These are phyloP conservation scores for Galeopsomyia nigrocyanea DNA, from an alignment of 2,888 invertebrate species.

Conservation along the genomic window DNA sequence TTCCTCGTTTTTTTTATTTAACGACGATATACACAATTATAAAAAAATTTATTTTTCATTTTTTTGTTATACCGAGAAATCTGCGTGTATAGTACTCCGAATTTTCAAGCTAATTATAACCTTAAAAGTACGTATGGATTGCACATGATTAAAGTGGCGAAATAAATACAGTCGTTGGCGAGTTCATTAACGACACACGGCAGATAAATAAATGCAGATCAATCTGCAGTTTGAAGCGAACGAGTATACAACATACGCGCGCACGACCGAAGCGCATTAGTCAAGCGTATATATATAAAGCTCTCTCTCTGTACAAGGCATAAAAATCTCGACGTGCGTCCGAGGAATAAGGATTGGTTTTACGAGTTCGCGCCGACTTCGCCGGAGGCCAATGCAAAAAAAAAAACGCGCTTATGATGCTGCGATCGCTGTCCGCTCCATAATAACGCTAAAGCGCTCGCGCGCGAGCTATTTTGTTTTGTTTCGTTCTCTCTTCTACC, in stretches of 20 bases:
- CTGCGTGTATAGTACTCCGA: too few species aligned
- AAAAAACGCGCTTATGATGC: slow-evolving; percentile 39
- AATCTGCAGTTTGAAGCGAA: not conserved
- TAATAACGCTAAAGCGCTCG: slow-evolving; percentile 22
- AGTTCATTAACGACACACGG: not conserved
- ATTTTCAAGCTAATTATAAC: too few species aligned
- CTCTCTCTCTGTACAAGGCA: slow-evolving; percentile 31
- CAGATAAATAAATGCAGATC: slow-evolving; percentile 30
- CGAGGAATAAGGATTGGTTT: slow-evolving; percentile 38
- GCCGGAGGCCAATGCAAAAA: slow-evolving; percentile 10
- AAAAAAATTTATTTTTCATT: too few species aligned
- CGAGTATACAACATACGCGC: not conserved
- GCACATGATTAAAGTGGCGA: too few species aligned
- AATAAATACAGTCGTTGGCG: not conserved
- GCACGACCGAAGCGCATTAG: slow-evolving; percentile 33
- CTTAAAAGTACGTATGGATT: too few species aligned
- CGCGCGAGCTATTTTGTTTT: too few species aligned
- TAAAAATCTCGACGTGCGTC: slow-evolving; percentile 35
- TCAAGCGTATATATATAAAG: slow-evolving; percentile 12
- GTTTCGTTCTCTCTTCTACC: slow-evolving; percentile 9
- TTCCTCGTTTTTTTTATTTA: slow-evolving; percentile 21
- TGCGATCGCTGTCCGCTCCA: slow-evolving; percentile 39
- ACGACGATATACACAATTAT: slow-evolving; percentile 10
- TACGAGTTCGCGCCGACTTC: slow-evolving; percentile 30
- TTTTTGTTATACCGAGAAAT: too few species aligned